Percentiles rank a stretch among this genome's conserved stretches.
Evolutionary conservation across 1,140 invertebrate species (phyloP).

Genomic region (Camponotus pennsylvanicus): DNA sequence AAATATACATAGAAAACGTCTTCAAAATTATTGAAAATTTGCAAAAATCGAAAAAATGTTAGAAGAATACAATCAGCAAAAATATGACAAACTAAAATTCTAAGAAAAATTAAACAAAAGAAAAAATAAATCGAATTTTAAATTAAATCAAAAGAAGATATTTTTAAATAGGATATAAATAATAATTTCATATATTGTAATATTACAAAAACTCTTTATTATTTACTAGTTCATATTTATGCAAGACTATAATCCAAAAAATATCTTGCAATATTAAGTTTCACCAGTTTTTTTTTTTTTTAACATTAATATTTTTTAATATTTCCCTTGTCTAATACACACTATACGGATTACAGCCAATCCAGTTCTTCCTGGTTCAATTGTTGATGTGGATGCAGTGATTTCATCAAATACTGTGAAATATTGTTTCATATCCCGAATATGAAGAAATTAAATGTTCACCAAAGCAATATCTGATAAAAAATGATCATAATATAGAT

Average conservation of each 20-base stretch:
- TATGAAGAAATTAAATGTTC: neutral
- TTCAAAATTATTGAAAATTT: too few species aligned
- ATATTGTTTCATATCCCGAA: neutral
- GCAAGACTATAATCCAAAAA: neutral
- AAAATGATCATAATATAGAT: neutral
- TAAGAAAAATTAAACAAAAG: neutral
- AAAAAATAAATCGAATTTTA: neutral
- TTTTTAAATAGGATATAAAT: neutral
- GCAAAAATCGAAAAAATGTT: neutral
- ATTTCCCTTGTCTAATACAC: neutral
- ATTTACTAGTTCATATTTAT: slow-evolving; percentile 8
- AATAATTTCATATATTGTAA: neutral
- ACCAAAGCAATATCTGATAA: neutral
- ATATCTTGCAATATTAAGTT: slow-evolving; percentile 15
- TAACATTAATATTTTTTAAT: neutral
- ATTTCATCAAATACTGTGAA: neutral
- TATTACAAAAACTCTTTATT: slow-evolving; percentile 22
- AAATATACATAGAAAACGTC: too few species aligned
- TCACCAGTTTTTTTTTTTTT: neutral
- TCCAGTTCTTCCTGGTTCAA: neutral
- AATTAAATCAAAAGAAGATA: neutral
- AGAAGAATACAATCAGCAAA: neutral
- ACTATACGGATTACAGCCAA: neutral
- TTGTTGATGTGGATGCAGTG: too few species aligned
- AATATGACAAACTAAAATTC: neutral